Evolutionary conservation across 1,140 invertebrate species (phyloP), one percentile per base, ranked within the genome.

Genomic region (Ceratina japonica): DNA sequence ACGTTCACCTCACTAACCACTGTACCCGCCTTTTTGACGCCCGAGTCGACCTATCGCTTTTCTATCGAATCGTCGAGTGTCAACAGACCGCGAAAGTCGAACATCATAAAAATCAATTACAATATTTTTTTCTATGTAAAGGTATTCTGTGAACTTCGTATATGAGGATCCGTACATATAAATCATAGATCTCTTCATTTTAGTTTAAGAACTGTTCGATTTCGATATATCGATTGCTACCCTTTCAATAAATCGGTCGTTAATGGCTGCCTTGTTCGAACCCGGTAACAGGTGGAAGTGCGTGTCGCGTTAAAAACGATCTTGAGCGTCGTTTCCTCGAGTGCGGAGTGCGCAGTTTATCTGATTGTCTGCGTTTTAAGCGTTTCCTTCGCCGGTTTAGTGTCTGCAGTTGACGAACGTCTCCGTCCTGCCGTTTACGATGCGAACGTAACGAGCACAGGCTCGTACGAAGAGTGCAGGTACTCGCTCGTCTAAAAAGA

Each of bases 361-460:
- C 79, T 79, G 79, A 83, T 79, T 79, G 77, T 78, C 59, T 27
- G 52, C 61, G 65, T 63, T 73, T 69, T 82, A 49, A 70, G 49
- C 80, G 79, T 81, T 82, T 79, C 78, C 64, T 70, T 70, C 66
- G 68, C 64, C 65, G 63, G 71, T 81, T 82, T 86, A 90, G 71
- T 88, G 86, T 85, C 87, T 91, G 79, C 91, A 92, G 73, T 92
- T 88, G 12, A 89, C 87, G 62, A 89, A 91, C 75, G 88, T 92
- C 59, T 90, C 86, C 73, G 82, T 79, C 81, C 91, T 85, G 59
- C 86, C 89, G 79, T 91, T 88, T 88, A 92, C 88, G 91, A 91
- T 79, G 86, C 91, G 91, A 92, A 92, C 80, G 83, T 93, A 93
- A 92, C 90, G 91, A 93, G 90, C 80, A 91, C 91, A 92, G 91